Percentiles rank a stretch among this genome's conserved stretches.
phyloP scores from a whole-genome alignment of 2,113 vertebrate genomes.

The Hemiscyllium ocellatum region DNA sequence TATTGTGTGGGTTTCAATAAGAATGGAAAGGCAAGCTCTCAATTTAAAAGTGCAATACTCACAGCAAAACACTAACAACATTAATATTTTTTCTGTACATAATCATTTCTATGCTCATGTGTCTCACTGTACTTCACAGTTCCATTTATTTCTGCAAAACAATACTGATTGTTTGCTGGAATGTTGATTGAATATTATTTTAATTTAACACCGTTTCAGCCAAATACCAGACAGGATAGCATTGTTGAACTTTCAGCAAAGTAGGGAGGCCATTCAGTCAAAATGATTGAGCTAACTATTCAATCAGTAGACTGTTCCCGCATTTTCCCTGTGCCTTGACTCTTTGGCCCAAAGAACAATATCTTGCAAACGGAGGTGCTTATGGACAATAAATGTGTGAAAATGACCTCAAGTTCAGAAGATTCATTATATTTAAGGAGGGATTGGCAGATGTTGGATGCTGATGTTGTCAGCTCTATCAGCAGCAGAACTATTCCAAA shows the following conservation, averaged over 20 bases:
- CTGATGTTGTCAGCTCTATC: not conserved
- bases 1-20: not conserved
- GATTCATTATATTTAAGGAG: not conserved
- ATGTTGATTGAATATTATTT: not conserved
- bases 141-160: not conserved
- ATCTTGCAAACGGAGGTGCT: too few species aligned
- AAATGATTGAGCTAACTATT: too few species aligned
- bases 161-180: not conserved
- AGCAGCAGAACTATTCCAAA: not conserved
- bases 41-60: not conserved
- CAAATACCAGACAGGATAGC: not conserved
- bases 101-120: not conserved
- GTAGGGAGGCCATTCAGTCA: not conserved
- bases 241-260: not conserved
- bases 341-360: too few species aligned
- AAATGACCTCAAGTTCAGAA: too few species aligned
- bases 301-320: too few species aligned
- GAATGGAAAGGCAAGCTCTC: not conserved
- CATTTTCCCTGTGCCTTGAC: too few species aligned
- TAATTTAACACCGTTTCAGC: not conserved
- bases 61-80: not conserved
- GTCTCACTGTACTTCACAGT: not conserved
- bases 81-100: not conserved
- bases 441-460: not conserved
- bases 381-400: too few species aligned